Evolutionary conservation across 2,113 vertebrate species (phyloP).

Genomic region (Fukomys damarensis): DNA sequence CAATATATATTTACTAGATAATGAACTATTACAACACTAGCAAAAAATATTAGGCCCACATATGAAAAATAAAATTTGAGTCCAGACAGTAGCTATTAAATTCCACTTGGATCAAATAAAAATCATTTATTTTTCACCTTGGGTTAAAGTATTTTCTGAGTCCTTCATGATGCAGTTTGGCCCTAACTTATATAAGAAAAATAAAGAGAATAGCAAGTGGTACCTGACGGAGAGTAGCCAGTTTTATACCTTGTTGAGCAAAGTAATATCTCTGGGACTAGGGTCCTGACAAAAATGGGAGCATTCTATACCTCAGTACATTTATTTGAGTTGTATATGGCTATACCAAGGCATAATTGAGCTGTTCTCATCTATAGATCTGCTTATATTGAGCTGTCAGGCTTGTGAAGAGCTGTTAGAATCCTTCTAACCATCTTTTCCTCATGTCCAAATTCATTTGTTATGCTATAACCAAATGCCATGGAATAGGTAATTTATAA

Average conservation of each 20-base stretch:
- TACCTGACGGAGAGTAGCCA: not conserved
- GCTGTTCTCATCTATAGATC: not conserved
- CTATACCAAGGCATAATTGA: not conserved
- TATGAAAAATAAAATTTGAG: not conserved
- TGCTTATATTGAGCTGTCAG: not conserved
- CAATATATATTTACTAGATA: conserved; percentile 21
- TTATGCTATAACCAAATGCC: not conserved
- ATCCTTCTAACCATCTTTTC: not conserved
- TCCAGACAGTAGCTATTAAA: not conserved
- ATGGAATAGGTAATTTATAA: not conserved
- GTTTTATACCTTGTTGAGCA: not conserved
- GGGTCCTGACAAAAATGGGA: not conserved
- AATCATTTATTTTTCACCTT: not conserved
- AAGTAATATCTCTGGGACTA: not conserved
- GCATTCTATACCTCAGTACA: fast-evolving
- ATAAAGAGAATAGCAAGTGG: not conserved
- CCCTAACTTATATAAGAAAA: not conserved
- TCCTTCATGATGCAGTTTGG: not conserved
- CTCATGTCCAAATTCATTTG: not conserved
- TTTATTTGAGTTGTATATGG: not conserved
- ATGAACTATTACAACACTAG: not conserved
- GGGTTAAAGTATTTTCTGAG: not conserved
- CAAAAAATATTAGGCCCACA: not conserved
- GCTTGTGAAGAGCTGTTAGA: not conserved
- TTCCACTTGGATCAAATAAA: conserved; percentile 27